Evolutionary conservation across 2,113 vertebrate genomes (phyloP).

Genomic region (Myocastor coypus): DNA sequence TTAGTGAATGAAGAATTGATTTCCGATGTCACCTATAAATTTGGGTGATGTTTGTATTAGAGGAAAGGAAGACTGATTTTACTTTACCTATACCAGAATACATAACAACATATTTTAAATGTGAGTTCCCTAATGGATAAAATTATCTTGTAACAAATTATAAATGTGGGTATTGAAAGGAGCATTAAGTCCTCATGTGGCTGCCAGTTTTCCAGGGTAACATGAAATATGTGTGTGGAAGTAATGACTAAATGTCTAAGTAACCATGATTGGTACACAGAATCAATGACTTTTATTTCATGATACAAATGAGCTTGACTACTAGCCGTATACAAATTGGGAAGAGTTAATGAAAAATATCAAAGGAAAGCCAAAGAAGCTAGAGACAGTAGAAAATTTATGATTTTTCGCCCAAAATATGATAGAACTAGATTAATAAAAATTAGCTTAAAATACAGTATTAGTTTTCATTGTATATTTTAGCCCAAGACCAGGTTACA

Average conservation of each 20-base stretch:
- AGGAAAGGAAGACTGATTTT: conserved; percentile 56
- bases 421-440: conserved; percentile 33
- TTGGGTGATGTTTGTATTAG: conserved; percentile 34
- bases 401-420: conserved; percentile 46
- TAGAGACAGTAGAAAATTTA: conserved; percentile 8
- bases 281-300: conserved; percentile 61
- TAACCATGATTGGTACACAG: conserved; percentile 20
- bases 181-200: background rate
- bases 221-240: conserved; percentile 40
- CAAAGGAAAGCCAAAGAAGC: conserved; percentile 28
- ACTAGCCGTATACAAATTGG: conserved; percentile 36
- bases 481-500: background rate
- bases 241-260: conserved; percentile 55
- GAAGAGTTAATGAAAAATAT: conserved; percentile 43
- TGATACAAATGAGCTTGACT: conserved; percentile 56
- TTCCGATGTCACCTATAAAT: conserved; percentile 54
- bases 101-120: conserved; percentile 37
- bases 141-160: conserved; percentile 57
- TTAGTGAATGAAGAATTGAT: conserved; percentile 63
- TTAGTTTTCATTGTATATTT: conserved; percentile 39
- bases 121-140: conserved; percentile 52
- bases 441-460: background rate
- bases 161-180: conserved; percentile 31
- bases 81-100: conserved; percentile 16
- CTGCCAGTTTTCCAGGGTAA: conserved; percentile 42